These are phyloP conservation scores for Psylliodes chrysocephalus DNA, from an alignment of 2,888 invertebrate genomes.

Conservation along the genomic window DNA sequence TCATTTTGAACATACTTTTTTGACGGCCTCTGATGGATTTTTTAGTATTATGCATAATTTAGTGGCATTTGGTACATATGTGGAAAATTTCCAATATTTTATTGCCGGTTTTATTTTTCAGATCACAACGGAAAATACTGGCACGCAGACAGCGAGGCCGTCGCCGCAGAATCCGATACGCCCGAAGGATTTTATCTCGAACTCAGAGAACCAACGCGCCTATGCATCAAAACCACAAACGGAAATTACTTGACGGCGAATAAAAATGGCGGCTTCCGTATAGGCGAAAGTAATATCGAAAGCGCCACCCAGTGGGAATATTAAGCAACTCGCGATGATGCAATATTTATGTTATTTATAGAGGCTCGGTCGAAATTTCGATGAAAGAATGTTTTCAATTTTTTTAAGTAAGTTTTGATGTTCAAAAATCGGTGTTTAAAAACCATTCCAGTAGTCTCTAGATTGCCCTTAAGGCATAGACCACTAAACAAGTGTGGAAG, in stretches of 20 bases:
- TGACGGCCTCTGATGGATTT: too few species aligned
- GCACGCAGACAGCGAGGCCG: slow-evolving; percentile 89
- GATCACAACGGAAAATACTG: slow-evolving; percentile 95
- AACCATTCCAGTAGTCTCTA: too few species aligned
- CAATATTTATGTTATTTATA: slow-evolving; percentile 11
- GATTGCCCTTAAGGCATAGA: too few species aligned
- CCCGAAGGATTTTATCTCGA: slow-evolving; percentile 92
- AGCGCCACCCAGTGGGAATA: slow-evolving; percentile 95
- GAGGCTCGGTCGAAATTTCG: background rate
- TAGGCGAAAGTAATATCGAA: slow-evolving; percentile 81
- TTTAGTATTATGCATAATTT: too few species aligned
- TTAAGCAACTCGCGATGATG: slow-evolving; percentile 64
- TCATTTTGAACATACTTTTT: too few species aligned
- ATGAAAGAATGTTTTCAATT: background rate
- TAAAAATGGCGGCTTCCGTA: slow-evolving; percentile 90
- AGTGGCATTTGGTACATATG: too few species aligned
- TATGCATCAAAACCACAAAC: slow-evolving; percentile 84
- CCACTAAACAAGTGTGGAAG: too few species aligned
- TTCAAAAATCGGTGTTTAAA: too few species aligned
- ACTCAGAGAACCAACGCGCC: slow-evolving; percentile 90
- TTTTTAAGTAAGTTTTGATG: too few species aligned
- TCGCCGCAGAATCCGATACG: slow-evolving; percentile 85
- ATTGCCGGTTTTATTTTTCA: too few species aligned
- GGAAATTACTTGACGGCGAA: slow-evolving; percentile 87
- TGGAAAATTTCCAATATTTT: too few species aligned